phyloP scores from a whole-genome alignment of 2,113 vertebrate species.

The Lathamus discolor region DNA sequence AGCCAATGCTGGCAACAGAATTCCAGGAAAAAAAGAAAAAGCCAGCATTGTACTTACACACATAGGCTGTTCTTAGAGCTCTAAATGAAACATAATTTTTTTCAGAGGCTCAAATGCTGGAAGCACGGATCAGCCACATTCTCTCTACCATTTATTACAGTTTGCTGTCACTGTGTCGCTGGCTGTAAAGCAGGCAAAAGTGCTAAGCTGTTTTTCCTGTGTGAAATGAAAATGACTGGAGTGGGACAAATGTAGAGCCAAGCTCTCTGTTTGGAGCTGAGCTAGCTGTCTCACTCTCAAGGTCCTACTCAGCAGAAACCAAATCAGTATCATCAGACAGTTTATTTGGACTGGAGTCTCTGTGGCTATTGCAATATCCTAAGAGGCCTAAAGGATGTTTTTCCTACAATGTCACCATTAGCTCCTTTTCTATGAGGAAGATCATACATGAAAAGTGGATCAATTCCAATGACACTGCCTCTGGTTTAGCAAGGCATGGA shows the following conservation, averaged over 20 bases:
- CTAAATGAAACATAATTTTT: not conserved
- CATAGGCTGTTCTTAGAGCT: not conserved
- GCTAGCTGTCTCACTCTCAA: conserved; percentile 13
- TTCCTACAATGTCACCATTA: not conserved
- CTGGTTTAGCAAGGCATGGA: not conserved
- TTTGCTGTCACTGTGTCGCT: not conserved
- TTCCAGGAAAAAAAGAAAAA: not conserved
- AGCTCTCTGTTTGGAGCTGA: not conserved
- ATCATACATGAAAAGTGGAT: not conserved
- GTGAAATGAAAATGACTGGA: conserved; percentile 29
- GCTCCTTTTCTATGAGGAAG: not conserved
- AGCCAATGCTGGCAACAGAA: not conserved
- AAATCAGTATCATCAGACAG: not conserved
- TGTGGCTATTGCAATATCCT: not conserved
- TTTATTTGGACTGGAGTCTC: conserved; percentile 26
- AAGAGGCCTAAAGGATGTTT: not conserved
- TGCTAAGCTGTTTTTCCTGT: not conserved
- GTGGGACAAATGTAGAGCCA: conserved; percentile 27
- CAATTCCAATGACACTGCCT: not conserved
- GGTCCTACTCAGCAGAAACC: conserved; percentile 42
- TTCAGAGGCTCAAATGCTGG: not conserved
- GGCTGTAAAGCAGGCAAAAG: not conserved
- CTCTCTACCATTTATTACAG: not conserved
- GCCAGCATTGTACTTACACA: not conserved
- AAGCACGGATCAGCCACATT: not conserved